Evolutionary conservation across 2,113 vertebrate genomes (phyloP).

Genomic region (Channa maculata): DNA sequence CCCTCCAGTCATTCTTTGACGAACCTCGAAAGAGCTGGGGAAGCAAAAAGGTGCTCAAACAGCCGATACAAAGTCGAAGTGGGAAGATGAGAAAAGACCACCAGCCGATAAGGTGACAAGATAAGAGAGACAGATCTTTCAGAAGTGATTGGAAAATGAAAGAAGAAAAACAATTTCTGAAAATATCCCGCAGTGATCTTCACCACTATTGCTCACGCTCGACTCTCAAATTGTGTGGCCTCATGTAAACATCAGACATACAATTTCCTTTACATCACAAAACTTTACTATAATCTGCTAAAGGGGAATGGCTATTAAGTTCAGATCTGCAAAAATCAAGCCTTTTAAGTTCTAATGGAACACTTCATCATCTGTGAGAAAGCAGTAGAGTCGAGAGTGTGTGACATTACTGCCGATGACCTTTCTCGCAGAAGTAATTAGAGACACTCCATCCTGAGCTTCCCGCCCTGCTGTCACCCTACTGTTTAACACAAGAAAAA

Average conservation of each 20-base stretch:
- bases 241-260: neutral
- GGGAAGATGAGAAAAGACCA: constrained; percentile 55
- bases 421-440: constrained; percentile 57
- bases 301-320: too few relatives aligned
- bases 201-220: neutral
- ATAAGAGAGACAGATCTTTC: constrained; percentile 30
- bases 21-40: constrained; percentile 61
- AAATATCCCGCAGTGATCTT: constrained; percentile 1
- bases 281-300: neutral
- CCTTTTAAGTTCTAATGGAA: neutral
- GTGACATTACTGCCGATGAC: constrained; percentile 31
- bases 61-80: constrained; percentile 54
- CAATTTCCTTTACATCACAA: neutral
- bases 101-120: constrained; percentile 17
- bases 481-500: neutral
- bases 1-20: constrained; percentile 59
- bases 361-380: constrained; percentile 19
- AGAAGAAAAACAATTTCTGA: constrained; percentile 18
- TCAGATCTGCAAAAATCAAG: neutral
- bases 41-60: constrained; percentile 58
- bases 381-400: constrained; percentile 26
- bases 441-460: constrained; percentile 31
- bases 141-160: constrained; percentile 22
- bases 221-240: neutral
- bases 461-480: neutral